These are phyloP conservation scores for Cantharis rustica DNA, from an alignment of 2,888 invertebrate genomes.

Conservation along the genomic window DNA sequence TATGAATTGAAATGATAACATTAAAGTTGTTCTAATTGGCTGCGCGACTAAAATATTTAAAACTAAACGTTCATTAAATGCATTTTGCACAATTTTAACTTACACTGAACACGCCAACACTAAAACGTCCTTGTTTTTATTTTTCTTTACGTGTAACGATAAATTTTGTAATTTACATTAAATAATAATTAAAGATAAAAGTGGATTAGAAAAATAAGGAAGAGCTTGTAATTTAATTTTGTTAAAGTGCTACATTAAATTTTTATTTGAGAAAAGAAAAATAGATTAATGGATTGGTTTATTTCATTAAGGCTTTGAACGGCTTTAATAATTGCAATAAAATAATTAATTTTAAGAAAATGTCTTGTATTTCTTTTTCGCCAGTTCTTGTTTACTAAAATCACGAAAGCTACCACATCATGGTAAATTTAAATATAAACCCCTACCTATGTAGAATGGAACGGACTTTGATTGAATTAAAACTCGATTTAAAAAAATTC, in stretches of 20 bases:
- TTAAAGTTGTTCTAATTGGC: slow-evolving; percentile 13
- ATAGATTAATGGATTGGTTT: not conserved
- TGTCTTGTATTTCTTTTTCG: not conserved
- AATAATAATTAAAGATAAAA: not conserved
- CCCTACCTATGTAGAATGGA: too few species aligned
- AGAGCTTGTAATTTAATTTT: not conserved
- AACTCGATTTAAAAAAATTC: not conserved
- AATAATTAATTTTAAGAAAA: not conserved
- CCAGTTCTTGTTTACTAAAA: too few species aligned
- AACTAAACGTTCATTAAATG: not conserved
- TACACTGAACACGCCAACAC: not conserved
- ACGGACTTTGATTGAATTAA: not conserved
- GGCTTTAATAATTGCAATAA: not conserved
- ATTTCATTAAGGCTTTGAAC: not conserved
- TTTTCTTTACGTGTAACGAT: not conserved
- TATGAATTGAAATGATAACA: slow-evolving; percentile 17
- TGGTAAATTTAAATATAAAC: too few species aligned
- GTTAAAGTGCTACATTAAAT: not conserved
- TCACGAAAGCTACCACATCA: too few species aligned
- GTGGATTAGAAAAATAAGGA: not conserved
- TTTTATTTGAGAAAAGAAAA: not conserved
- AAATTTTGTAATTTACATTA: not conserved
- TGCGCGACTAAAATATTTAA: slow-evolving; percentile 15
- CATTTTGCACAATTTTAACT: not conserved
- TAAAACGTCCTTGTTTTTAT: not conserved